These are phyloP conservation scores for Astreopora myriophthalma DNA, from an alignment of 64 coral and sea anemone species.

Conservation along the genomic window DNA sequence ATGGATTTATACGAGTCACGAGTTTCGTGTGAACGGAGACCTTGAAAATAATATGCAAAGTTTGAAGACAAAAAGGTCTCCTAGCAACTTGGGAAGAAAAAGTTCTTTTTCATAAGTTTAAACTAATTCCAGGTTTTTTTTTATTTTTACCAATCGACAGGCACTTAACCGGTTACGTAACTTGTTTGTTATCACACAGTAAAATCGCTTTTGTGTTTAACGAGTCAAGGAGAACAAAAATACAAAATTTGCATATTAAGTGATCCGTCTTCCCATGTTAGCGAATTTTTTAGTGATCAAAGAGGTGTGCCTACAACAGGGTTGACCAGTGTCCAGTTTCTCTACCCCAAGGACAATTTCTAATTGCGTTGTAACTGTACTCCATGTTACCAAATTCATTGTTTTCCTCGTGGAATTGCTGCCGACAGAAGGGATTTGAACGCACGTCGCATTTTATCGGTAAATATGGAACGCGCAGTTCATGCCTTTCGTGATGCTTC, in stretches of 20 bases:
- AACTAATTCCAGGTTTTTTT: background rate
- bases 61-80: background rate
- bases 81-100: background rate
- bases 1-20: too few relatives aligned
- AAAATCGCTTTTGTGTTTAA: background rate
- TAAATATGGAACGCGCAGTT: slow-evolving; percentile 33
- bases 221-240: background rate
- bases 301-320: background rate
- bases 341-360: background rate
- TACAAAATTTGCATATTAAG: background rate
- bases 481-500: slow-evolving; percentile 7
- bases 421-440: background rate
- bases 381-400: background rate
- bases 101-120: background rate
- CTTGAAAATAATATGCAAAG: background rate
- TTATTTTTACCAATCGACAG: background rate
- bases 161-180: background rate
- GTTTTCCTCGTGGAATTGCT: background rate
- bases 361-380: background rate
- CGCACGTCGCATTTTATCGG: background rate
- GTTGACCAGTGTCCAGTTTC: background rate
- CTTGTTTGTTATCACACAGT: background rate
- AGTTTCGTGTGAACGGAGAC: too few relatives aligned
- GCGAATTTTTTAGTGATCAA: background rate
- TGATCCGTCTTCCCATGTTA: background rate